A percentile compares a stretch with the other conserved stretches of the same genome.
phyloP scores from a whole-genome alignment of 2,797 vertebrate species.

The Syncerus caffer region DNA sequence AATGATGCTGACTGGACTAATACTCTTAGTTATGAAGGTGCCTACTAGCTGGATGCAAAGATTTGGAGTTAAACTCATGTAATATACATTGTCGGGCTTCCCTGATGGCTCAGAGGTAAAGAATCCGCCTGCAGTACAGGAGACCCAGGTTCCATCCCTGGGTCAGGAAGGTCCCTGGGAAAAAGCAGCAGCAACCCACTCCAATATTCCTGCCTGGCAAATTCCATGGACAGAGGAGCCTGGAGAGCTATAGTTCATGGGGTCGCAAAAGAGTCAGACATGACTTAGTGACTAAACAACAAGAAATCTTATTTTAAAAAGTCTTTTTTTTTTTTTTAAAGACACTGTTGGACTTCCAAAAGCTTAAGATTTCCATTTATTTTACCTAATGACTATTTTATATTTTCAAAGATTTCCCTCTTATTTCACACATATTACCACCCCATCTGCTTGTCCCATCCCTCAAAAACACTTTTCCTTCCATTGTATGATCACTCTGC shows the following conservation, averaged over 20 bases:
- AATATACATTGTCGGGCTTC: background rate
- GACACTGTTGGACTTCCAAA: background rate
- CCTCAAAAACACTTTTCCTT: constrained; percentile 20
- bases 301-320: background rate
- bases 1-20: background rate
- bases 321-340: background rate
- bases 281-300: background rate
- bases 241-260: background rate
- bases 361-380: background rate
- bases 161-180: background rate
- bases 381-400: background rate
- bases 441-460: background rate
- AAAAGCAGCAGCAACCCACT: background rate
- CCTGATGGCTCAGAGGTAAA: background rate
- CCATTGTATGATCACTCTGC: constrained; percentile 26
- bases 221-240: background rate
- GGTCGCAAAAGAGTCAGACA: background rate
- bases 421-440: background rate
- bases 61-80: background rate
- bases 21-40: background rate
- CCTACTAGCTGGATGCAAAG: background rate
- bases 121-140: background rate
- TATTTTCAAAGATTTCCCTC: background rate
- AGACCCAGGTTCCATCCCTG: background rate
- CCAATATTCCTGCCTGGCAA: background rate